phyloP scores from a whole-genome alignment of 2,113 vertebrate species.

The Patagioenas fasciata region DNA sequence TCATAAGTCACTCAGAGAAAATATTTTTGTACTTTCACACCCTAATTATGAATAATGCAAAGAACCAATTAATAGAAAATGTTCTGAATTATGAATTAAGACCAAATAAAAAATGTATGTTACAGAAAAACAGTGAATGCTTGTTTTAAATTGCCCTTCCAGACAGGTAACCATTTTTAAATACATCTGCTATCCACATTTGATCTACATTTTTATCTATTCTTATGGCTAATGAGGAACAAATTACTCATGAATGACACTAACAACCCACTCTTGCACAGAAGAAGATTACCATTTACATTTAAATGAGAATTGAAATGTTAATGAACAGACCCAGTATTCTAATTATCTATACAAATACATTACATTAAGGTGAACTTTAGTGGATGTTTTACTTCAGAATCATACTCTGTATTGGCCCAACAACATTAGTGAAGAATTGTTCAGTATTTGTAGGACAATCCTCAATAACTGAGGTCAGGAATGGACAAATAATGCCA shows the following conservation, averaged over 20 bases:
- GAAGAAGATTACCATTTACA: slow-evolving; percentile 85
- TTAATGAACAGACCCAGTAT: slow-evolving; percentile 81
- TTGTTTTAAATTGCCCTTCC: slow-evolving; percentile 24
- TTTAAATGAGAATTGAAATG: slow-evolving; percentile 88
- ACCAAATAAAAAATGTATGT: slow-evolving; percentile 49
- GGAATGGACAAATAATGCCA: background rate
- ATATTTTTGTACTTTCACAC: slow-evolving; percentile 13
- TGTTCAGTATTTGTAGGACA: background rate
- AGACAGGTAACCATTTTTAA: slow-evolving; percentile 61
- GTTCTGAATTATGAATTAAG: slow-evolving; percentile 43
- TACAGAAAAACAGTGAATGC: slow-evolving; percentile 18
- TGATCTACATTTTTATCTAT: slow-evolving; percentile 73
- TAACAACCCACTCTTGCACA: slow-evolving; percentile 78
- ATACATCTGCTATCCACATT: slow-evolving; percentile 53
- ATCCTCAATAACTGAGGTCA: background rate
- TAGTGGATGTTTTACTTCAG: slow-evolving; percentile 65
- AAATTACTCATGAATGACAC: slow-evolving; percentile 84
- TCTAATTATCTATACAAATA: slow-evolving; percentile 83
- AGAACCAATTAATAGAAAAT: slow-evolving; percentile 23
- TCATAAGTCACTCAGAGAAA: slow-evolving; percentile 24
- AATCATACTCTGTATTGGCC: background rate
- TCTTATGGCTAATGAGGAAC: slow-evolving; percentile 74
- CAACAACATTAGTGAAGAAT: background rate
- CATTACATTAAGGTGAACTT: slow-evolving; percentile 79
- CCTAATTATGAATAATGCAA: slow-evolving; percentile 29